Base-by-base conservation (phyloP, 2,888 invertebrate species). In the Dexiosoma caninum region DNA sequence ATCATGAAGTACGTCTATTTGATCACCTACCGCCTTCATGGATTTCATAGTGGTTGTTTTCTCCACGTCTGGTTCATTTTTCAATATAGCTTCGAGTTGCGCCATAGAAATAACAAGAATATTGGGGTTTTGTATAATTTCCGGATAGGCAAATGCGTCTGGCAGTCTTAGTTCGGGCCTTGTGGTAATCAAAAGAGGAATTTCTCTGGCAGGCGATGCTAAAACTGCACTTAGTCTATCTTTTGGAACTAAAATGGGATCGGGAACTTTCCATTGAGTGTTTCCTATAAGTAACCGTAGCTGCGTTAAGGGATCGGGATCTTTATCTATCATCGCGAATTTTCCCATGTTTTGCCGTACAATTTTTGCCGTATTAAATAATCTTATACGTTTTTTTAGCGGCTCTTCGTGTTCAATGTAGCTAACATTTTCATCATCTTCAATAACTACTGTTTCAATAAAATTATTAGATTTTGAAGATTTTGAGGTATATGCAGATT, bases 161-260 rank as follows among this genome's bases (percentile, higher is more conserved):
- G 95, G 94, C 83, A 95, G 86, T 83, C 95, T 91, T 40, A 95
- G 89, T 88, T 95, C 95, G 0, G 95, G 95, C 78, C 95, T 91
- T 71, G 94, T 93, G 78, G 93, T 92, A 37, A 95, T 88, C 51
- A 96, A 90, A 62, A 94, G 92, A 0, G 95, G 95, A 80, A 96
- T 95, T 91, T 96, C 96, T 64, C 92, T 92, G 1, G 93, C 94
- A 0, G 96, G 96, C 4, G 93, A 92, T 1, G 93, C 92, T 23
- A 96, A 91, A 40, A 96, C 93, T 19, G 92, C 92, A 64, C 94
- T 93, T 57, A 96, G 90, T 85, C 93, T 93, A 85, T 95, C 94
- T 89, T 95, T 94, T 62, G 96, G 96, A 81, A 96, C 94, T 78
- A 96, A 89, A 85, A 96, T 91, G 9, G 96, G 96, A 91, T 96